These are phyloP conservation scores for Drosophila tropicalis DNA, from an alignment of 1,140 invertebrate genomes.

Conservation along the genomic window DNA sequence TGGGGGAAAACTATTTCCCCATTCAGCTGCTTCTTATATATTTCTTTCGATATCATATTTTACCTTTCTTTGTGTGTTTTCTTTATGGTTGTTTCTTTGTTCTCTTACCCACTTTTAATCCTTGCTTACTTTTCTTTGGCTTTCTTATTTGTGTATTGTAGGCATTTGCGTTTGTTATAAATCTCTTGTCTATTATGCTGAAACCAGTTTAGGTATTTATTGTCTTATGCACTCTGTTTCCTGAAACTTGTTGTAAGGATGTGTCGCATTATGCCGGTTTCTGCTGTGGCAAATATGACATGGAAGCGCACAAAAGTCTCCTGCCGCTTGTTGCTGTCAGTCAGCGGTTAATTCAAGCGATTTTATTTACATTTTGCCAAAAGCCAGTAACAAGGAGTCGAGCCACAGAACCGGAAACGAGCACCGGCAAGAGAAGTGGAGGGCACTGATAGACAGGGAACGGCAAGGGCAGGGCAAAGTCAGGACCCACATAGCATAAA, in stretches of 20 bases:
- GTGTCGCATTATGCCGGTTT: constrained; percentile 33
- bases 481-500: constrained; percentile 56
- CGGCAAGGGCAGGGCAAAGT: constrained; percentile 34
- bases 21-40: not conserved
- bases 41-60: not conserved
- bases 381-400: constrained; percentile 30
- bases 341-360: constrained; percentile 77
- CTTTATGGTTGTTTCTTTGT: not conserved
- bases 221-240: constrained; percentile 52
- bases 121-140: not conserved
- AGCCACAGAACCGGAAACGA: constrained; percentile 49
- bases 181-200: constrained; percentile 5
- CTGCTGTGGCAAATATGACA: constrained; percentile 51
- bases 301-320: constrained; percentile 17
- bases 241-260: constrained; percentile 26
- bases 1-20: too few relatives aligned
- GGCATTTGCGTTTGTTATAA: not conserved
- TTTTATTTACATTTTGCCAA: constrained; percentile 73
- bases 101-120: not conserved
- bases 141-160: not conserved
- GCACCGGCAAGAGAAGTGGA: constrained; percentile 18
- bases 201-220: constrained; percentile 65
- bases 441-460: not conserved
- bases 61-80: not conserved
- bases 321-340: constrained; percentile 69